These are phyloP conservation scores for Cacatua alba DNA, from an alignment of 2,113 vertebrate species.

Conservation along the genomic window DNA sequence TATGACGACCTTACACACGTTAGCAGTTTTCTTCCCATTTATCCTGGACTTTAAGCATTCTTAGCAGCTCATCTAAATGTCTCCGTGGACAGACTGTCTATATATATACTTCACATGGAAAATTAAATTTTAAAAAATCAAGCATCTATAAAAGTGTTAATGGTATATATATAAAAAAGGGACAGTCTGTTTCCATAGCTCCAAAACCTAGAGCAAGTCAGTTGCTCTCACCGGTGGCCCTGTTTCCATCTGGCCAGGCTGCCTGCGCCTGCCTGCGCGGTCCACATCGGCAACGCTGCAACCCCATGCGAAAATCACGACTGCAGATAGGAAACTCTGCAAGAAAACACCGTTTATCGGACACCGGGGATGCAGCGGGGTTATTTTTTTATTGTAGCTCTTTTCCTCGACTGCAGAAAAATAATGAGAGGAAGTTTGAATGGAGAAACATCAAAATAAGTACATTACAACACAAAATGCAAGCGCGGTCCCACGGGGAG, in stretches of 20 bases:
- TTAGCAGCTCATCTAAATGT: background rate
- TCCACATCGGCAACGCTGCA: background rate
- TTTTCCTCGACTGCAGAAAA: background rate
- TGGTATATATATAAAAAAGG: no score
- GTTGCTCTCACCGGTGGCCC: background rate
- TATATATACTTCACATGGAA: no score
- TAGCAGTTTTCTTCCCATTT: background rate
- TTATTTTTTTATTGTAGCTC: background rate
- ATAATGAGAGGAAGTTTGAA: background rate
- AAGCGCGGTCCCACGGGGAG: background rate
- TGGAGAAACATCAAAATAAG: background rate
- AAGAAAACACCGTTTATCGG: background rate
- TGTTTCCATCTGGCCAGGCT: background rate
- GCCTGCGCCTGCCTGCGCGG: accelerated
- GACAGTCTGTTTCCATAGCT: background rate
- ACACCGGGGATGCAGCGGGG: accelerated
- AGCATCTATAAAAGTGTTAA: background rate
- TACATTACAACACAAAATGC: background rate
- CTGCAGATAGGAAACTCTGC: background rate
- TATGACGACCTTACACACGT: background rate
- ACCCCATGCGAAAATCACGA: background rate
- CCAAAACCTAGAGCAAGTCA: background rate
- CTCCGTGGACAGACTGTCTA: background rate
- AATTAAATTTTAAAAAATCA: background rate
- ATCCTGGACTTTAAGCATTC: background rate